Percentiles rank a stretch among this genome's conserved stretches.
Evolutionary conservation across 1,140 invertebrate species (phyloP).

Genomic region (Drosophila truncata): DNA sequence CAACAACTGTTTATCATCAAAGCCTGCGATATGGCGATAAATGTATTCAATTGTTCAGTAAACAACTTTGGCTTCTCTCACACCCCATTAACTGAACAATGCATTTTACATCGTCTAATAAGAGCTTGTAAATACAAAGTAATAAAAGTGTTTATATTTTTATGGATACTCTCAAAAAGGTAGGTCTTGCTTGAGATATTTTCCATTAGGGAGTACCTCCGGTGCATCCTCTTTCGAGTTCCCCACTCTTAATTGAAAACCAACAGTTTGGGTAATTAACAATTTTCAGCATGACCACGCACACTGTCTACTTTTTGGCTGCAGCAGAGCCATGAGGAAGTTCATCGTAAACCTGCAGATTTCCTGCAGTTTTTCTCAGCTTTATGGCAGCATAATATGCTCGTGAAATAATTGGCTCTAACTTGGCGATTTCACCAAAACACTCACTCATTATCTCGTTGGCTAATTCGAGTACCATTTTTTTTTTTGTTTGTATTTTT

Average conservation of each 20-base stretch:
- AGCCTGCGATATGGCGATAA: not conserved
- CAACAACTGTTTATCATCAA: not conserved
- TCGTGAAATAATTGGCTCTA: slow-evolving; percentile 25
- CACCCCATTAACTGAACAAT: slow-evolving; percentile 17
- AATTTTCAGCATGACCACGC: slow-evolving; percentile 34
- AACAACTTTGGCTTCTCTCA: not conserved
- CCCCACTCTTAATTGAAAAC: slow-evolving; percentile 15
- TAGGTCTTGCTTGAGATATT: slow-evolving; percentile 17
- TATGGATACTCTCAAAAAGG: not conserved
- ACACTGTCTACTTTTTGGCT: slow-evolving; percentile 3
- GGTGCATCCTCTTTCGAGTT: not conserved
- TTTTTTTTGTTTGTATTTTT: not conserved
- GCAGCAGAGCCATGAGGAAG: slow-evolving; percentile 28
- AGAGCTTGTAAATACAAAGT: not conserved
- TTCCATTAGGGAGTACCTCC: not conserved
- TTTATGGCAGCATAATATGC: slow-evolving; percentile 24
- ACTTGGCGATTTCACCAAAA: slow-evolving; percentile 10
- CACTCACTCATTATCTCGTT: slow-evolving; percentile 1
- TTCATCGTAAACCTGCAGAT: slow-evolving; percentile 15
- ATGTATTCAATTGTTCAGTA: slow-evolving; percentile 6
- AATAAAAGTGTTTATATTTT: slow-evolving; percentile 11
- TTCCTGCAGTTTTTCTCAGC: slow-evolving; percentile 30
- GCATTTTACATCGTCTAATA: not conserved
- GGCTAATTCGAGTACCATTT: slow-evolving; percentile 13
- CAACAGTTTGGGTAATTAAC: slow-evolving; percentile 19